Evolutionary conservation across 2,888 invertebrate species (phyloP).

Genomic region (Bruchidius siliquastri): DNA sequence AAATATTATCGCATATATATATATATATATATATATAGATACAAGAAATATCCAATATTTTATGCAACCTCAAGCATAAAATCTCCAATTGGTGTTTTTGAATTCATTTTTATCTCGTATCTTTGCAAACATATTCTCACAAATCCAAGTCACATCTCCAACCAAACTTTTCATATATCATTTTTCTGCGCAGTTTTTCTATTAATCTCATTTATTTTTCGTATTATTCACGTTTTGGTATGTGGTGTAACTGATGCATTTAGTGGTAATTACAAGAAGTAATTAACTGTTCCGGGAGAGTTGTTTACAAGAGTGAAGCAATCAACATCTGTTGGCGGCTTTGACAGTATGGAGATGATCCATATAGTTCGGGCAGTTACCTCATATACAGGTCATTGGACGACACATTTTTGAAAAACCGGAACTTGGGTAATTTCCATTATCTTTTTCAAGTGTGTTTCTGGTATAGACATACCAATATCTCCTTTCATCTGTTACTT

Average conservation of each 20-base stretch:
- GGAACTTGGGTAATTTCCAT: neutral
- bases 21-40: too few species aligned
- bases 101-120: too few species aligned
- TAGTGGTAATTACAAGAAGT: neutral
- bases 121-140: too few species aligned
- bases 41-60: too few species aligned
- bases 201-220: neutral
- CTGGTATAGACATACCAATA: too few species aligned
- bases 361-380: neutral
- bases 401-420: neutral
- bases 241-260: neutral
- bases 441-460: too few species aligned
- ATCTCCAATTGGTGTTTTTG: too few species aligned
- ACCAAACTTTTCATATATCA: too few species aligned
- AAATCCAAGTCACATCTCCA: too few species aligned
- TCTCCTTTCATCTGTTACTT: too few species aligned
- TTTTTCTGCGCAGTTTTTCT: neutral
- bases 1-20: too few species aligned
- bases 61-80: too few species aligned
- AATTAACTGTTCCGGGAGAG: neutral
- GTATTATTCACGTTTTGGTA: neutral
- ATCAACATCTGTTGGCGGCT: neutral
- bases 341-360: neutral
- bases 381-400: neutral
- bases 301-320: neutral